Percentiles rank a stretch among this genome's conserved stretches.
Evolutionary conservation across 2,888 invertebrate genomes (phyloP).

Genomic region (Lumbricus terrestris): DNA sequence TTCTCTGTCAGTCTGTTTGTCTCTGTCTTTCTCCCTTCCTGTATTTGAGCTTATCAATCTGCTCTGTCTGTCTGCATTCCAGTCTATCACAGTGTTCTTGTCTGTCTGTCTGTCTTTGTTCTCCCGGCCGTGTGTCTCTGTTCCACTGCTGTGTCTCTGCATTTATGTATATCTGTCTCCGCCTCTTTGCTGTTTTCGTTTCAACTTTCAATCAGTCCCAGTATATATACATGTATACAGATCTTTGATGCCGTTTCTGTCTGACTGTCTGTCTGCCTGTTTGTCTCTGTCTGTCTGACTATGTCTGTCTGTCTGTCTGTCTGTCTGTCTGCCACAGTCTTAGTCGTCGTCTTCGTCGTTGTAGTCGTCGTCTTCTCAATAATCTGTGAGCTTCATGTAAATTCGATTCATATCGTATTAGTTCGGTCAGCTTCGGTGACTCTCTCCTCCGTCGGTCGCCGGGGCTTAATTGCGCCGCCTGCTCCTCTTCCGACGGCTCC

Average conservation of each 20-base stretch:
- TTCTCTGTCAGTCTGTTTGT: background rate
- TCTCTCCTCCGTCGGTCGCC: background rate
- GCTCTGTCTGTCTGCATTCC: background rate
- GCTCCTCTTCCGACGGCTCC: background rate
- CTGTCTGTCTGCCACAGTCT: background rate
- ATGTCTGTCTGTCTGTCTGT: too few relatives aligned
- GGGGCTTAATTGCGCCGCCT: background rate
- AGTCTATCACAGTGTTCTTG: constrained; percentile 6
- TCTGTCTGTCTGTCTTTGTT: constrained; percentile 8
- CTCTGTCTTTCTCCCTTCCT: background rate
- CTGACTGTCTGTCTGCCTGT: background rate
- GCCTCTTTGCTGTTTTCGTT: too few relatives aligned
- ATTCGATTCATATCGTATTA: constrained; percentile 3
- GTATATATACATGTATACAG: too few relatives aligned
- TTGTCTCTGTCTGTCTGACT: background rate
- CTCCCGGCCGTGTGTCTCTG: background rate
- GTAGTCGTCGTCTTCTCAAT: constrained; percentile 11
- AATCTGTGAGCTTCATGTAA: background rate
- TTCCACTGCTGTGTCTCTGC: too few relatives aligned
- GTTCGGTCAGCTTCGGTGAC: background rate
- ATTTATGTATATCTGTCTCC: background rate
- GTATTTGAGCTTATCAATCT: background rate
- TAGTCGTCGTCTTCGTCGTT: too few relatives aligned
- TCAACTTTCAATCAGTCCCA: background rate
- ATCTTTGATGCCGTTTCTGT: background rate